phyloP scores from a whole-genome alignment of 2,888 invertebrate species.

The Eupelmus urozonus region DNA sequence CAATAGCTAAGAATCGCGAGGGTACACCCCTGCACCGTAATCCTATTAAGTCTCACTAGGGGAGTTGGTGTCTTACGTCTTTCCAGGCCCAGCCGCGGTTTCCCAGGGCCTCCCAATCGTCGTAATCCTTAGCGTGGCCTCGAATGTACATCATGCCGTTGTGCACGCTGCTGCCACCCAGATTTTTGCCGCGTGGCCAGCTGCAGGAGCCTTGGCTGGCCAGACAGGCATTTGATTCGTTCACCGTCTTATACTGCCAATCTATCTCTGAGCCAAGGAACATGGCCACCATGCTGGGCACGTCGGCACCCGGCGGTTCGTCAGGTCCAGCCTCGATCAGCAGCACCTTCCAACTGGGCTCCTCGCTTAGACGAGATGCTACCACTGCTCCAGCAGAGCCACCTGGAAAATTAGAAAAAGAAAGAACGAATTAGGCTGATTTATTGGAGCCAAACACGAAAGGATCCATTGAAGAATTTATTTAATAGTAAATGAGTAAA shows the following conservation, averaged over 20 bases:
- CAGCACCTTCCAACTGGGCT: slow-evolving; percentile 83
- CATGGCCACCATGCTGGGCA: slow-evolving; percentile 85
- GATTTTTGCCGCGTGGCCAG: slow-evolving; percentile 86
- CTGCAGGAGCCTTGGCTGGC: slow-evolving; percentile 78
- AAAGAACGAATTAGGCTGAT: background rate
- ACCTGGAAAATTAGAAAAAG: slow-evolving; percentile 69
- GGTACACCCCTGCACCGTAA: too few relatives aligned
- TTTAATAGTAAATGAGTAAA: too few relatives aligned
- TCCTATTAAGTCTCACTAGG: too few relatives aligned
- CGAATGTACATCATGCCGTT: slow-evolving; percentile 93
- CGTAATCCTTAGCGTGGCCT: slow-evolving; percentile 86
- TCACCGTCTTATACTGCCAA: slow-evolving; percentile 84
- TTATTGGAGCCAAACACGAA: background rate
- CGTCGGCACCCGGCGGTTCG: slow-evolving; percentile 82
- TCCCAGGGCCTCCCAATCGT: slow-evolving; percentile 86
- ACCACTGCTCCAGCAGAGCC: slow-evolving; percentile 84
- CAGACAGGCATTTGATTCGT: slow-evolving; percentile 82
- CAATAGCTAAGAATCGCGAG: too few relatives aligned
- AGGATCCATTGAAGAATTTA: background rate
- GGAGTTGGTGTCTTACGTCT: slow-evolving; percentile 75
- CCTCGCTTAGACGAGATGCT: slow-evolving; percentile 83
- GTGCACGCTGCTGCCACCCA: slow-evolving; percentile 85
- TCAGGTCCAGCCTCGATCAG: slow-evolving; percentile 86
- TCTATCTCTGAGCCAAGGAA: slow-evolving; percentile 82
- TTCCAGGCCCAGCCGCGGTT: slow-evolving; percentile 88